Base-by-base conservation (phyloP, 2,113 vertebrate genomes). In the Paraplagusia blochii region DNA sequence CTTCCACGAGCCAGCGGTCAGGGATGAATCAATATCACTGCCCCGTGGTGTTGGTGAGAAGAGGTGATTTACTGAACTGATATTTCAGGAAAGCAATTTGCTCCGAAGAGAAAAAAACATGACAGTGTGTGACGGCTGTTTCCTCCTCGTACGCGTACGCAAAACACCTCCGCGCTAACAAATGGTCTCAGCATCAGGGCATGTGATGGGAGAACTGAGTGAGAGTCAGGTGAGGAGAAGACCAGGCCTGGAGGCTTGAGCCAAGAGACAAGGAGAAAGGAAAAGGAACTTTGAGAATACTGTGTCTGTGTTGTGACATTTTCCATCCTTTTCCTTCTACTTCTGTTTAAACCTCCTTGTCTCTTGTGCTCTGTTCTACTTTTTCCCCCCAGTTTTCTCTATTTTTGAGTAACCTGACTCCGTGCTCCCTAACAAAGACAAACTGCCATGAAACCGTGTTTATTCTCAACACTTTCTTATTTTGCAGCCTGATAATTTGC, bases 51-150 rank as follows among this genome's bases (percentile, higher is more conserved):
- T 34, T 48, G 50, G 57, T 51, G 46, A 42, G 42, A 48, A 18
- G 42, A n/a, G 3, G 9, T 59, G 69, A 78, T 71, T 73, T 61
- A 77, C 54, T 68, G 69, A 56, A 57, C 42, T 53, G 72, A 58
- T 70, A 74, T 72, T 57, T 74, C 29, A 59, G 47, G 38, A 44
- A 46, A 57, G 44, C 15, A 46, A 53, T 71, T 69, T 13, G 45
- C 53, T 56, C 16, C 34, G 36, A 51, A 34, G 22, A 14, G 48
- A 53, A 49, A 61, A n/a, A 73, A 79, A 77, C 53, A 64, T 39
- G 22, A 55, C 48, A 47, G 33, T 59, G 52, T 73, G 45, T 58
- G 49, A 66, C 54, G 39, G 19, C 19, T 52, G 11, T 72, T 62
- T 72, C 58, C 34, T 56, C 36, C 17, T 29, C 40, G 34, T 58